These are phyloP conservation scores for Augochlora pura DNA, from an alignment of 1,140 invertebrate genomes.

Conservation along the genomic window DNA sequence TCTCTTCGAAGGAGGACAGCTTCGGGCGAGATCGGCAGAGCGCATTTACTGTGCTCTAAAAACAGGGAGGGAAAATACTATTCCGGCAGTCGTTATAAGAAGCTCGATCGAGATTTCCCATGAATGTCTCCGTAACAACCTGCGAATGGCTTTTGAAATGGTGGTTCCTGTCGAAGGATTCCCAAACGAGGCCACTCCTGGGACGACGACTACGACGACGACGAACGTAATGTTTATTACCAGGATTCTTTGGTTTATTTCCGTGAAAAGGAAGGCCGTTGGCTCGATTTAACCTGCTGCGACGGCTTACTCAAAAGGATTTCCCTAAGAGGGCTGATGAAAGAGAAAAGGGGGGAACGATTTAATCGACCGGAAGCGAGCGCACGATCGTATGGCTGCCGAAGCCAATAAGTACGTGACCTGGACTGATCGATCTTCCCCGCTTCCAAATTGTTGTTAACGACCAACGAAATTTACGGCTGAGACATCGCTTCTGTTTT, in stretches of 20 bases:
- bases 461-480: background rate
- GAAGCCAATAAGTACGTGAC: slow-evolving; percentile 38
- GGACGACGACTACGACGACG: background rate
- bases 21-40: background rate
- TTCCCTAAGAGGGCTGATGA: slow-evolving; percentile 54
- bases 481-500: too few relatives aligned
- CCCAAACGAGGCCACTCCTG: background rate
- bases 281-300: slow-evolving; percentile 16
- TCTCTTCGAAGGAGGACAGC: too few relatives aligned
- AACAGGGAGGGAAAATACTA: background rate
- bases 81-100: background rate
- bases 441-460: slow-evolving; percentile 3
- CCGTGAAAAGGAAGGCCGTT: slow-evolving; percentile 33
- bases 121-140: background rate
- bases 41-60: background rate
- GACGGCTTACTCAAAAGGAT: slow-evolving; percentile 46
- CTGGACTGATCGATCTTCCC: slow-evolving; percentile 26
- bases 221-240: slow-evolving; percentile 53
- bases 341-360: slow-evolving; percentile 61
- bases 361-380: slow-evolving; percentile 67
- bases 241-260: slow-evolving; percentile 45
- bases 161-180: background rate
- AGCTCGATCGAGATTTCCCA: background rate
- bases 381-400: slow-evolving; percentile 32
- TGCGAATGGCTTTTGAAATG: background rate